These are phyloP conservation scores for Nemotelus nigrinus DNA, from an alignment of 2,888 invertebrate species.

Conservation along the genomic window DNA sequence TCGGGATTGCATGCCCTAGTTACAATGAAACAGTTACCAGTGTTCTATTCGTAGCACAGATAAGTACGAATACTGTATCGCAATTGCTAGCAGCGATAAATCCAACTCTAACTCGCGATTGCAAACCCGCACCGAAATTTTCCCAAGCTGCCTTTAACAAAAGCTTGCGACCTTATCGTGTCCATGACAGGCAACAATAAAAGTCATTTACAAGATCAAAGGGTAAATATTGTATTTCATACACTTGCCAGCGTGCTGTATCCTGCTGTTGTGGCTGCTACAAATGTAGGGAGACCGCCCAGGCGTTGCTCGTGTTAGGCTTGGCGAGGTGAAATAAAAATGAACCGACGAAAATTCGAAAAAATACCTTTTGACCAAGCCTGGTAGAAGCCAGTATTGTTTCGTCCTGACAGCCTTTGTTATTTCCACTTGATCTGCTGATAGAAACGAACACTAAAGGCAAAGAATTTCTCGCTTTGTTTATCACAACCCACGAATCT, in stretches of 20 bases:
- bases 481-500: conserved; percentile 11
- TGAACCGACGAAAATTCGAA: background rate
- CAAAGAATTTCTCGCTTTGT: conserved; percentile 27
- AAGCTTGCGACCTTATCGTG: background rate
- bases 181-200: background rate
- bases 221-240: background rate
- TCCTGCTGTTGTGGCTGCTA: background rate
- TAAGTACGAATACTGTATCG: too few species aligned
- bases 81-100: too few species aligned
- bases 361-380: conserved; percentile 8
- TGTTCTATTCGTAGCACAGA: too few species aligned
- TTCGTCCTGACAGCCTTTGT: background rate
- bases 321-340: too few species aligned
- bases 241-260: background rate
- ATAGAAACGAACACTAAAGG: background rate
- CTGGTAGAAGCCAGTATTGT: background rate
- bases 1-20: too few species aligned
- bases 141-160: too few species aligned
- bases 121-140: too few species aligned
- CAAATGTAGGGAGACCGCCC: background rate
- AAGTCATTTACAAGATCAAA: background rate
- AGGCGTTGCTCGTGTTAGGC: background rate
- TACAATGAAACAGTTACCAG: too few species aligned
- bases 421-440: conserved; percentile 23
- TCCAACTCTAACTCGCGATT: too few species aligned